A percentile compares a stretch with the other conserved stretches of the same genome.
These are phyloP conservation scores for Chaenogobius annularis DNA, from an alignment of 2,113 vertebrate genomes.

Conservation along the genomic window DNA sequence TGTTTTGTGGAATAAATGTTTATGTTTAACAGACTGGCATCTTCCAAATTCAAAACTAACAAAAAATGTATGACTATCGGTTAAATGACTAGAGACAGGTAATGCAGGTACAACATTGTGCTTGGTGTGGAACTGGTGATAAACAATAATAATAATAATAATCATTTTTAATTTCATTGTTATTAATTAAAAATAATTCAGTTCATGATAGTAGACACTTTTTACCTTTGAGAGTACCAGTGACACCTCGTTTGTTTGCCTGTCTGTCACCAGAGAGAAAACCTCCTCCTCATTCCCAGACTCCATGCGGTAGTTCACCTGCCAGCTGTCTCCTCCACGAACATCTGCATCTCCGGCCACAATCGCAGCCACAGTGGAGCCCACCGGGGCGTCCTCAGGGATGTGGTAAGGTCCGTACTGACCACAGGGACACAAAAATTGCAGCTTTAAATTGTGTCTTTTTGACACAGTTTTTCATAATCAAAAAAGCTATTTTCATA, in stretches of 20 bases:
- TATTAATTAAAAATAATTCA: too few species aligned
- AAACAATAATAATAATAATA: too few species aligned
- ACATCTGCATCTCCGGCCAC: constrained; percentile 73
- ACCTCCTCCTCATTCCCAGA: constrained; percentile 76
- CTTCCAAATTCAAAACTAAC: constrained; percentile 3
- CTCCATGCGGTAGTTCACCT: constrained; percentile 72
- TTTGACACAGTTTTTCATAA: neutral
- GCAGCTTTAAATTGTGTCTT: neutral
- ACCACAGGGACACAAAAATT: neutral
- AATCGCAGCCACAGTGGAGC: constrained; percentile 56
- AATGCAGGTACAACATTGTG: neutral
- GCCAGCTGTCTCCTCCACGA: constrained; percentile 78
- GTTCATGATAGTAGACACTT: neutral
- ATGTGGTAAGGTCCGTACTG: constrained; percentile 71
- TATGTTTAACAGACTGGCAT: neutral
- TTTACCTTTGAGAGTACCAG: constrained; percentile 73
- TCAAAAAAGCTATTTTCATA: neutral
- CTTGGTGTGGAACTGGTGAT: too few species aligned
- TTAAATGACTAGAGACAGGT: neutral
- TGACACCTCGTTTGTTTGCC: constrained; percentile 61
- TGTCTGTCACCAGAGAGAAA: constrained; percentile 58
- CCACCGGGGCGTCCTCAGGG: constrained; percentile 60
- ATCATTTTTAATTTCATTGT: too few species aligned
- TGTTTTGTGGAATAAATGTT: constrained; percentile 9
- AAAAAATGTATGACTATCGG: constrained; percentile 10